These are phyloP conservation scores for Drosophila watanabei DNA, from an alignment of 1,140 invertebrate genomes.

Conservation along the genomic window DNA sequence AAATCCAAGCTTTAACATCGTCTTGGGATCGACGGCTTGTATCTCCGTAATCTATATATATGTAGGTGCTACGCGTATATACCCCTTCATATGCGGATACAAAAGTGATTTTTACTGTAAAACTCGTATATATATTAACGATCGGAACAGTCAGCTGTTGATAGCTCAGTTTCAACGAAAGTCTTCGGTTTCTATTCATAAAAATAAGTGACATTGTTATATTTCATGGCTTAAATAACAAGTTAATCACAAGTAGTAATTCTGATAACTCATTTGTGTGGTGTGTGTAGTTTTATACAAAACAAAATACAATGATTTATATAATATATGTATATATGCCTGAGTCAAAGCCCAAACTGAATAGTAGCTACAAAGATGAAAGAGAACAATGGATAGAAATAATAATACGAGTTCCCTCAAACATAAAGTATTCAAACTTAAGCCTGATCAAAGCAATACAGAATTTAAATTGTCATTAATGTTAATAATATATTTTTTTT, in stretches of 20 bases:
- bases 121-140: neutral
- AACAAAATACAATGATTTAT: neutral
- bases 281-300: slow-evolving; percentile 4
- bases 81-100: slow-evolving; percentile 3
- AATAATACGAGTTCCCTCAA: neutral
- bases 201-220: neutral
- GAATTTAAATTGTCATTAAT: neutral
- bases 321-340: neutral
- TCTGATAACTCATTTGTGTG: neutral
- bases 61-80: slow-evolving; percentile 5
- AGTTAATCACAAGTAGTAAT: neutral
- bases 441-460: neutral
- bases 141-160: neutral
- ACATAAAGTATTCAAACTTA: neutral
- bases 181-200: neutral
- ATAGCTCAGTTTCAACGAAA: slow-evolving; percentile 10
- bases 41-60: slow-evolving; percentile 7
- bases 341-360: neutral
- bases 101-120: slow-evolving; percentile 13
- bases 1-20: slow-evolving; percentile 8
- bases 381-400: slow-evolving; percentile 1
- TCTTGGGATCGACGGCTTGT: neutral
- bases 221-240: neutral
- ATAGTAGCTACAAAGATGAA: neutral
- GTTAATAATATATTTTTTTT: neutral